Evolutionary conservation across 2,888 invertebrate genomes (phyloP).

Genomic region (Plagiodera versicolora): DNA sequence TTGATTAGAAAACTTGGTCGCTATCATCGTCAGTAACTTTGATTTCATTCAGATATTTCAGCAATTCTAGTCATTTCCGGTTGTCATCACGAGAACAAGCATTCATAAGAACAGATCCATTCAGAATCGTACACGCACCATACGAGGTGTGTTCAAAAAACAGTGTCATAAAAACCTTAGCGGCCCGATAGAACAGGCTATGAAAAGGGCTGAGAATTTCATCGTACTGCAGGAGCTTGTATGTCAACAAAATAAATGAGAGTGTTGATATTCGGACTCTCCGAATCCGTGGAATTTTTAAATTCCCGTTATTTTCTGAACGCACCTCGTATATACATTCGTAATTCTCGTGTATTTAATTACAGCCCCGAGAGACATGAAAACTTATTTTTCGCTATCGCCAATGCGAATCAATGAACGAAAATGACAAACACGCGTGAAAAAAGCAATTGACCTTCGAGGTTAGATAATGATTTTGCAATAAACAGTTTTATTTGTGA

Average conservation of each 20-base stretch:
- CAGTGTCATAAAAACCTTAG: too few relatives aligned
- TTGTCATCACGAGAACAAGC: conserved; percentile 4
- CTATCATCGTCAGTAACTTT: too few relatives aligned
- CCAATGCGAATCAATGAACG: not conserved
- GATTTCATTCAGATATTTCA: not conserved
- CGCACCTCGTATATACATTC: not conserved
- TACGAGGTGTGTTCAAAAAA: too few relatives aligned
- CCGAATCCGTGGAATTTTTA: too few relatives aligned
- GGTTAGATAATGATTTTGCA: conserved; percentile 1
- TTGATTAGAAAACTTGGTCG: too few relatives aligned
- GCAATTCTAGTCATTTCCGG: conserved; percentile 4
- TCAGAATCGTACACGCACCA: too few relatives aligned
- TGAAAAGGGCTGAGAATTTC: too few relatives aligned
- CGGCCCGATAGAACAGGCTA: too few relatives aligned
- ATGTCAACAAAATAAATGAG: too few relatives aligned
- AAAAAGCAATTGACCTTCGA: conserved; percentile 1
- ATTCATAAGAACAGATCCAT: not conserved
- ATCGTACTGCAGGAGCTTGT: too few relatives aligned
- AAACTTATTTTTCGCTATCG: not conserved
- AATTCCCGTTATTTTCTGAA: too few relatives aligned
- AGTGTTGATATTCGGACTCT: too few relatives aligned
- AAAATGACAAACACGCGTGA: conserved; percentile 1
- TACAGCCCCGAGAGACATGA: not conserved
- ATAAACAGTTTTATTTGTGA: conserved; percentile 1
- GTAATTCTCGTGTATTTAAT: not conserved